phyloP scores from a whole-genome alignment of 2,888 invertebrate species.

The Leucoma salicis region DNA sequence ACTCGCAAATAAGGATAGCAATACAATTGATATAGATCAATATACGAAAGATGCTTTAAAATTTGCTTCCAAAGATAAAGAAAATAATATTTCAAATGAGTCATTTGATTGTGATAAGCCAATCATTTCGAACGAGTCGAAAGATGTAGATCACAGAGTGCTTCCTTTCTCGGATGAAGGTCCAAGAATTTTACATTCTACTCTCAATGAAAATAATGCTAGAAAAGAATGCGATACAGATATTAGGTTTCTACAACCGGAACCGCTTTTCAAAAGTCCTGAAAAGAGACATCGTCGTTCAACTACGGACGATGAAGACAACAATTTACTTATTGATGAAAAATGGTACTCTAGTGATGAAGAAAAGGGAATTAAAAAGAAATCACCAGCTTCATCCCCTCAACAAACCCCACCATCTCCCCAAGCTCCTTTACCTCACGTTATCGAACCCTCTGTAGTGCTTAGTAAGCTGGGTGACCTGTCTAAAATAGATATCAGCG shows the following conservation, averaged over 20 bases:
- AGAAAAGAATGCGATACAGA: constrained; percentile 70
- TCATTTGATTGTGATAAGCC: constrained; percentile 56
- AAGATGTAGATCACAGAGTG: constrained; percentile 77
- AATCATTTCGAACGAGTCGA: constrained; percentile 51
- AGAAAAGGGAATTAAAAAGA: constrained; percentile 79
- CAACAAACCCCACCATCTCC: constrained; percentile 50
- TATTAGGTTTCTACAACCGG: constrained; percentile 72
- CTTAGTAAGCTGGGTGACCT: constrained; percentile 86
- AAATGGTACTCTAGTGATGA: constrained; percentile 93
- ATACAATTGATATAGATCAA: constrained; percentile 76
- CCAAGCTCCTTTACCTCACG: constrained; percentile 67
- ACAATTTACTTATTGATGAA: constrained; percentile 80
- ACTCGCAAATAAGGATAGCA: constrained; percentile 52
- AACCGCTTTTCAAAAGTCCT: constrained; percentile 69
- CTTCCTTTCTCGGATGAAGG: constrained; percentile 66
- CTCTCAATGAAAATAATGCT: constrained; percentile 38
- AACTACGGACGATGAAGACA: constrained; percentile 82
- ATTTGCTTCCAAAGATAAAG: constrained; percentile 74
- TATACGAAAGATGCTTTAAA: constrained; percentile 80
- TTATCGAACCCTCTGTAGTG: constrained; percentile 75
- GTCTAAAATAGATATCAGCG: constrained; percentile 88
- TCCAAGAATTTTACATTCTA: constrained; percentile 41
- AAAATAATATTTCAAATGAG: constrained; percentile 71
- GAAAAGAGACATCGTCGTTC: constrained; percentile 72
- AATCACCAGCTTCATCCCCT: constrained; percentile 65